A percentile compares a stretch with the other conserved stretches of the same genome.
phyloP scores from a whole-genome alignment of 2,113 vertebrate species.

The Cichladusa arquata region DNA sequence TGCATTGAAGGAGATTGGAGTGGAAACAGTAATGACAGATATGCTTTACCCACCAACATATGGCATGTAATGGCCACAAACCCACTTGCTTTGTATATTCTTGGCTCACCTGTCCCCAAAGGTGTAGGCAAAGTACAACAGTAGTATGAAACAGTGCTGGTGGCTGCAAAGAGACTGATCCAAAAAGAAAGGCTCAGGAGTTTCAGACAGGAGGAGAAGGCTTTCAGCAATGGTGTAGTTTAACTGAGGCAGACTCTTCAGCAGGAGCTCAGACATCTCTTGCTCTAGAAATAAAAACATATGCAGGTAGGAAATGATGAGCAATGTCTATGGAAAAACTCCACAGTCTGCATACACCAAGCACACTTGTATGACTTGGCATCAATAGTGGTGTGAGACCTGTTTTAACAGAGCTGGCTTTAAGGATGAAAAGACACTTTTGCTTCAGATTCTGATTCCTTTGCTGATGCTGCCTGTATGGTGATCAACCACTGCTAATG shows the following conservation, averaged over 20 bases:
- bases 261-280: slow-evolving; percentile 79
- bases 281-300: slow-evolving; percentile 62
- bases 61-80: neutral
- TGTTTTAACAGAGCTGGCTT: neutral
- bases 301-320: neutral
- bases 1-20: slow-evolving; percentile 63
- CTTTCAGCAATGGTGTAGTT: slow-evolving; percentile 79
- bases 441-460: neutral
- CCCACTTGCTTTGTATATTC: neutral
- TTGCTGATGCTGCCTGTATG: neutral
- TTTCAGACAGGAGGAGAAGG: slow-evolving; percentile 78
- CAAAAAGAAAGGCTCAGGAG: slow-evolving; percentile 65
- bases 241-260: slow-evolving; percentile 77
- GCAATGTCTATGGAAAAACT: neutral
- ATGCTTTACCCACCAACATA: neutral
- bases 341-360: neutral
- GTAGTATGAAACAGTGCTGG: slow-evolving; percentile 83
- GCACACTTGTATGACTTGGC: neutral
- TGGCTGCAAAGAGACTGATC: slow-evolving; percentile 73
- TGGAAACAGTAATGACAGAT: neutral
- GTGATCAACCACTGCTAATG: neutral
- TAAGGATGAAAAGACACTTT: neutral
- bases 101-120: slow-evolving; percentile 84
- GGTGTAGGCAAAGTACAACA: slow-evolving; percentile 80
- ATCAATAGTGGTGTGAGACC: neutral